Evolutionary conservation across 2,113 vertebrate genomes (phyloP), one percentile per base, ranked within the genome.

Genomic region (Gopherus flavomarginatus): DNA sequence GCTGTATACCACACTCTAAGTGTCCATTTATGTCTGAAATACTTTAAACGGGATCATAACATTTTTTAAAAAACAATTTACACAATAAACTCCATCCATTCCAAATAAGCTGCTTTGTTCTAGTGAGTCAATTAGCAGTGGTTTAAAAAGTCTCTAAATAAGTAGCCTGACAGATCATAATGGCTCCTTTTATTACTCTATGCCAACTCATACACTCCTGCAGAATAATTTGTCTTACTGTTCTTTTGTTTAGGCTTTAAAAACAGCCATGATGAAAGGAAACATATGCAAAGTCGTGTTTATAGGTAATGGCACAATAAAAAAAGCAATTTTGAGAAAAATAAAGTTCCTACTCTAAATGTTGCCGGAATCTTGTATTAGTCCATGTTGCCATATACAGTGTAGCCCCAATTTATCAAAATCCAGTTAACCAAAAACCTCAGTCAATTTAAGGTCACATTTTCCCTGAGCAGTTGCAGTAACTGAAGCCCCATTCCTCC

Each of bases 61-160:
- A 87, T 93, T 96, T 96, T 93, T 92, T 53, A 27, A 77, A 83
- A 83, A 75, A 95, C 83, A 0, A 90, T 90, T 95, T 87, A 35
- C 85, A 95, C 96, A 97, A 96, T 95, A 96, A 88, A 79, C 89
- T 95, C 49, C 94, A 94, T 94, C 94, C 93, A n/a, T 91, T 96
- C 77, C 95, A 96, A 94, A 94, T 90, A 95, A 94, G 83, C 91
- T 95, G 92, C 93, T 97, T 96, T 95, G 91, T 96, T 96, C 96
- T 94, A 89, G 89, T 83, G 82, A 92, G 90, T 96, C 97, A 97
- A 97, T 97, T 96, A 96, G 92, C 96, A 90, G 78, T 95, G 84
- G 94, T 97, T 96, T 94, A 90, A 94, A 92, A 97, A 96, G 90
- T 97, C 90, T 54, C 94, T 97, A 98, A 97, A 96, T 96, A 96